These are phyloP conservation scores for Acrobasis consociella DNA, from an alignment of 2,888 invertebrate species.

Conservation along the genomic window DNA sequence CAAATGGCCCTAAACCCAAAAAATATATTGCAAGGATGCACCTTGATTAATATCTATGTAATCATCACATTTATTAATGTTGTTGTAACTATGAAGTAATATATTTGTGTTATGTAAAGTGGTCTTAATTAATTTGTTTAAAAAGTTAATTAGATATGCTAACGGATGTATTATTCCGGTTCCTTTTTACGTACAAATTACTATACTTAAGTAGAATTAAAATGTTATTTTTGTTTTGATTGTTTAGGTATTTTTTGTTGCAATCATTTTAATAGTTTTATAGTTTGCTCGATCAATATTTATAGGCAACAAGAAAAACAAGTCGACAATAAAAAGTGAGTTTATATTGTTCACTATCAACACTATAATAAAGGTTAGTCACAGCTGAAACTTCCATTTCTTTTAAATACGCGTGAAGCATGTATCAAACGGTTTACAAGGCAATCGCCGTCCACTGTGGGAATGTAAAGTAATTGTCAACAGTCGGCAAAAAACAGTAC, in stretches of 20 bases:
- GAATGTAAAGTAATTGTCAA: constrained; percentile 60
- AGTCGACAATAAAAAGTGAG: not conserved
- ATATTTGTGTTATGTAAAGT: too few relatives aligned
- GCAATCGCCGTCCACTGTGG: constrained; percentile 48
- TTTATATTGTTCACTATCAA: not conserved
- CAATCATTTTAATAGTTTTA: not conserved
- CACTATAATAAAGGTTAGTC: constrained; percentile 7
- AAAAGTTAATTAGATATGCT: too few relatives aligned
- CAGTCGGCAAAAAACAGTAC: constrained; percentile 47
- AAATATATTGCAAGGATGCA: constrained; percentile 1
- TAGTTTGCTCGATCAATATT: not conserved
- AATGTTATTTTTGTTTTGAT: not conserved
- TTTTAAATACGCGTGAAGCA: constrained; percentile 24
- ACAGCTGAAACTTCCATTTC: constrained; percentile 25
- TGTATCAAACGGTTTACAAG: constrained; percentile 38
- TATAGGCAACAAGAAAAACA: not conserved
- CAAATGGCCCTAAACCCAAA: constrained; percentile 5
- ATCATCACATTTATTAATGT: not conserved
- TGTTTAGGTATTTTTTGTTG: not conserved
- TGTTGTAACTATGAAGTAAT: too few relatives aligned
- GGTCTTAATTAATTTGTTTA: too few relatives aligned
- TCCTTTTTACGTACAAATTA: too few relatives aligned
- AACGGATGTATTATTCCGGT: too few relatives aligned
- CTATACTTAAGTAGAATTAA: too few relatives aligned
- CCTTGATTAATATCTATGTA: constrained; percentile 1